Percentiles rank a stretch among this genome's conserved stretches.
These are phyloP conservation scores for Platyura marginata DNA, from an alignment of 1,140 invertebrate species.

Conservation along the genomic window DNA sequence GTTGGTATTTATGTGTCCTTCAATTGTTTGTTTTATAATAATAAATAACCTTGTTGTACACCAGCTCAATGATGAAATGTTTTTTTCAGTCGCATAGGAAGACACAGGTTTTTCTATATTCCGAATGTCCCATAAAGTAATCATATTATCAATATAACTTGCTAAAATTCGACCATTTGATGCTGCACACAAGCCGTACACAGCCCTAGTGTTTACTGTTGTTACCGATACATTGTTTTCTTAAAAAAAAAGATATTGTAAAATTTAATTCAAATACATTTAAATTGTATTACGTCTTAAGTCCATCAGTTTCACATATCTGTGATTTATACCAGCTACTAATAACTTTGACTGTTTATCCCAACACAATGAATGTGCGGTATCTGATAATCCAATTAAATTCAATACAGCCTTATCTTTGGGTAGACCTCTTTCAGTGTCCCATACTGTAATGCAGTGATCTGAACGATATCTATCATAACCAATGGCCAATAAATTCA, in stretches of 20 bases:
- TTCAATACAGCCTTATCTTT: constrained; percentile 15
- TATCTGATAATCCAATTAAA: constrained; percentile 54
- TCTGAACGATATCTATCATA: constrained; percentile 75
- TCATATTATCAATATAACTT: constrained; percentile 61
- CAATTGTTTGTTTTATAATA: no score
- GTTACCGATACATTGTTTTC: constrained; percentile 52
- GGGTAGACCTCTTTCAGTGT: constrained; percentile 30
- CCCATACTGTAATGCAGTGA: constrained; percentile 64
- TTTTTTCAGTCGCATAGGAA: constrained; percentile 45
- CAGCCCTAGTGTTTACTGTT: constrained; percentile 60
- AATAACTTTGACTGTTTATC: constrained; percentile 55
- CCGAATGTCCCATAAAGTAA: constrained; percentile 66
- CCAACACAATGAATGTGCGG: constrained; percentile 71
- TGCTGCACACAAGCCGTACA: constrained; percentile 63
- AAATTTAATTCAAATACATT: constrained; percentile 5
- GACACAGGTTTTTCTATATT: constrained; percentile 73
- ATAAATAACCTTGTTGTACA: constrained; percentile 78
- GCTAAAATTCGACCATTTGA: constrained; percentile 59
- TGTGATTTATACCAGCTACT: constrained; percentile 73
- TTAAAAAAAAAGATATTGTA: constrained; percentile 19
- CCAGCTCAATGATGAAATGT: constrained; percentile 62
- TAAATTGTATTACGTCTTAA: constrained; percentile 82
- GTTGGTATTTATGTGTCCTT: no score
- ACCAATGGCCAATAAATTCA: constrained; percentile 63
- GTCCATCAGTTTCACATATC: constrained; percentile 80